Evolutionary conservation across 2,113 vertebrate species (phyloP).

Genomic region (Eudyptes chrysolophus): DNA sequence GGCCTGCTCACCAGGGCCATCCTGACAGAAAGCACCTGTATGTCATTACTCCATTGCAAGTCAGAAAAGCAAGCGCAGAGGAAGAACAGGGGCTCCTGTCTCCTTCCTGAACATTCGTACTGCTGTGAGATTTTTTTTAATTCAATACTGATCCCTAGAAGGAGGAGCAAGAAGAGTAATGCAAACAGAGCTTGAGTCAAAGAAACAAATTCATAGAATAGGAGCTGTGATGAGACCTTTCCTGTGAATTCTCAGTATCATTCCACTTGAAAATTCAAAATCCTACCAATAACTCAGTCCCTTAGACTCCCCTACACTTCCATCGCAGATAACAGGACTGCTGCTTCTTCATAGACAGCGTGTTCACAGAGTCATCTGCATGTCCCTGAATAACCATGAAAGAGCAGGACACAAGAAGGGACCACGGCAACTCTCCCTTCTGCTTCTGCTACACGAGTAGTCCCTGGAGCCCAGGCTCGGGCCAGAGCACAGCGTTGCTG

Average conservation of each 20-base stretch:
- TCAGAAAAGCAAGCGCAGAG: not conserved
- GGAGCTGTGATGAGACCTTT: not conserved
- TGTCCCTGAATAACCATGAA: not conserved
- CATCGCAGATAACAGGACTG: not conserved
- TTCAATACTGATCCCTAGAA: not conserved
- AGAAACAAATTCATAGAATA: not conserved
- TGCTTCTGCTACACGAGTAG: not conserved
- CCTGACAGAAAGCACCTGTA: not conserved
- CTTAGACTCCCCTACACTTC: not conserved
- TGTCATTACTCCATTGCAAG: not conserved
- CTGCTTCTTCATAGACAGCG: not conserved
- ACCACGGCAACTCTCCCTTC: not conserved
- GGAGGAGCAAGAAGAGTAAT: not conserved
- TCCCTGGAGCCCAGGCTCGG: not conserved
- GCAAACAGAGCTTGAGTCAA: not conserved
- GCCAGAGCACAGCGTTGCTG: not conserved
- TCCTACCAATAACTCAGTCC: not conserved
- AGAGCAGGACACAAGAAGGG: not conserved
- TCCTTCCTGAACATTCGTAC: not conserved
- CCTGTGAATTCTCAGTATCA: accelerated
- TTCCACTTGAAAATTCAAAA: not conserved
- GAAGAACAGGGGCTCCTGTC: not conserved
- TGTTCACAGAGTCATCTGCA: not conserved
- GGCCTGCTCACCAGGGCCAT: not conserved
- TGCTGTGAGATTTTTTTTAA: not conserved